Conservation (phyloP, 2,888 invertebrate species). For the Aradus depressus region DNA sequence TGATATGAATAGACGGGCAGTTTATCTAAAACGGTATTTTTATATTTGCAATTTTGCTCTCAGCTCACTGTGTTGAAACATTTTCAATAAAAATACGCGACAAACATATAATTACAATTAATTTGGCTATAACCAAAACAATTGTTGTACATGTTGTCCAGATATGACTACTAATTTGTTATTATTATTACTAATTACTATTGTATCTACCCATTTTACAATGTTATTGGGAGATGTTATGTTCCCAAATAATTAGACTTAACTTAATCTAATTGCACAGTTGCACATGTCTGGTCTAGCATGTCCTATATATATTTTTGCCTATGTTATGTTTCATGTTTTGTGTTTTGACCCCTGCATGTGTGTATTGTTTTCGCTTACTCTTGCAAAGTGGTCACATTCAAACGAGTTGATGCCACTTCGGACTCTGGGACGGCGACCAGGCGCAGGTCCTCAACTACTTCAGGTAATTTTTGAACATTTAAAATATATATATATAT, state of each 20-base stretch:
- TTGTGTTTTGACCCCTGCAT: constrained; percentile 21
- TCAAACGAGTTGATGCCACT: constrained; percentile 52
- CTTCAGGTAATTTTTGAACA: constrained; percentile 63
- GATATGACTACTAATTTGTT: constrained; percentile 8
- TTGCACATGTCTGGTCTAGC: constrained; percentile 17
- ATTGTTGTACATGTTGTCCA: constrained; percentile 12
- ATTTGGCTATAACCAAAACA: too few species aligned
- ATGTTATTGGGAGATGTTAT: background rate
- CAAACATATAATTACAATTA: too few species aligned
- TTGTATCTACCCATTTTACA: constrained; percentile 4
- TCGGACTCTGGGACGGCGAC: constrained; percentile 28
- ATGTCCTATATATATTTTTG: constrained; percentile 14
- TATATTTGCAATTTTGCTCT: too few species aligned
- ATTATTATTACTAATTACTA: constrained; percentile 25
- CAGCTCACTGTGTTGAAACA: too few species aligned
- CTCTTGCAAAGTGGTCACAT: constrained; percentile 59
- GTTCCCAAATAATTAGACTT: background rate
- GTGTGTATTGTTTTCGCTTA: constrained; percentile 32
- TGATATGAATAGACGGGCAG: too few species aligned
- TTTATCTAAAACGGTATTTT: too few species aligned
- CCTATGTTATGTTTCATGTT: background rate
- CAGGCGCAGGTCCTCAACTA: constrained; percentile 43
- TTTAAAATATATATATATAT: constrained; percentile 37
- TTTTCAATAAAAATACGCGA: background rate
- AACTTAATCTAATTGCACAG: background rate